Evolutionary conservation across 2,888 invertebrate species (phyloP), one percentile per base, ranked within the genome.

Genomic region (Ommatoiulus sabulosus): DNA sequence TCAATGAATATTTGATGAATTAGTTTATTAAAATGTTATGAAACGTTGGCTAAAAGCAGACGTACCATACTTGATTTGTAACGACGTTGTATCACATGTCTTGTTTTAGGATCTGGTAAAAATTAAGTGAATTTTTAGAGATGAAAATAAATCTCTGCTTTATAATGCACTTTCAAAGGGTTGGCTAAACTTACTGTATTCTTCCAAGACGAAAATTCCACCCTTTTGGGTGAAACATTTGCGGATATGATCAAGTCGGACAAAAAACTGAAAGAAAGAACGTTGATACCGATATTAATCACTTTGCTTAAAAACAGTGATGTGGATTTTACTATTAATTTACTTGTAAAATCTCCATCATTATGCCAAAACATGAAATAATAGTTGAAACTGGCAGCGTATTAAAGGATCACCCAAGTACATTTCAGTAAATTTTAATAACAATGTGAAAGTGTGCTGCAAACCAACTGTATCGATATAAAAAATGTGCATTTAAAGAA

Each of bases 151-250:
- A 17, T 44, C 12, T n/a, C n/a, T 46, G 57, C 20, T 17, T 24
- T 20, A 24, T 0, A 10, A 52, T 10, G 8, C 20, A 87, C 10
- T 24, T 35, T 0, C 24, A 87, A 20, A 6, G 44, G 4, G 8
- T 52, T 48, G 35, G 20, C 86, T 86, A 44, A 89, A 97, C 98
- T 98, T 95, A 99, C 99, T 99, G 94, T 97, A 99, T 96, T 99
- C 99, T 95, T 99, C 99, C 93, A 99, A 95, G 92, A 99, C 97
- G 95, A 99, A 99, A 93, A 99, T 97, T 93, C 98, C 98, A 93
- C 99, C 99, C 93, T 98, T 99, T 94, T 98, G 98, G 90, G 99
- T 99, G 94, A 99, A 99, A 94, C 99, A 99, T 94, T 99, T 99
- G 94, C 98, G 96, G 94, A 99, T 99, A 94, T 99, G 98, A 94